Base-by-base conservation (phyloP, 2,113 vertebrate genomes). In the Eclectus roratus region DNA sequence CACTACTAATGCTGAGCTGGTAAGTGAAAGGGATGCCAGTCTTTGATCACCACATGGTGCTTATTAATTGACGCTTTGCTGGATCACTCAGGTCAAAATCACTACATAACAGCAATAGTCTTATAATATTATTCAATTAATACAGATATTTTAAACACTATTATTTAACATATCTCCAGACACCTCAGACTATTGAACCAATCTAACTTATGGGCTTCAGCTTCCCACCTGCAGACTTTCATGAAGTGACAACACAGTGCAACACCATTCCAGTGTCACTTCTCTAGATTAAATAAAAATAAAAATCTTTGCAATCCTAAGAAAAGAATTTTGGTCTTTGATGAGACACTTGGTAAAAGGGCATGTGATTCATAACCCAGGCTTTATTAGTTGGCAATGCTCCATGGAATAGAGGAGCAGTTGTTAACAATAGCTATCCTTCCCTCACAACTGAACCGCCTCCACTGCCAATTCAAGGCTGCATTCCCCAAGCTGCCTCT, bases 1-100 rank as follows among this genome's bases (percentile, higher is more conserved):
- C 1, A 0, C 23, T 61, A 24, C 23, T 78, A 50, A 65, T 2
- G 1, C 25, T 50, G 27, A 14, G 52, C 27, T 41, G 35, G 14
- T 60, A 69, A 69, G 69, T 11, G 16, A 72, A 84, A 46, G 35
- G 9, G 14, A 4, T 31, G 29, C 33, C 25, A 31, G 50, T 70
- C 49, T 43, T 60, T 33, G 14, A 44, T 81, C 13, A 6, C 37
- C 4, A 3, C 4, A 66, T 29, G 14, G 8, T 9, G 17, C 43
- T 44, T 17, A 15, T 71, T 39, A 28, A 64, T 18, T 49, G 24
- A 37, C 53, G 72, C 7, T 24, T 66, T 72, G 28, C 68, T 70
- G 31, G 65, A 63, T 79, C 25, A 21, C 6, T 49, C 28, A 60
- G 25, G 24, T 63, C 29, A 76, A 49, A 80, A 64, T 66, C 16